These are phyloP conservation scores for Altica lythri DNA, from an alignment of 2,888 invertebrate species.

Conservation along the genomic window DNA sequence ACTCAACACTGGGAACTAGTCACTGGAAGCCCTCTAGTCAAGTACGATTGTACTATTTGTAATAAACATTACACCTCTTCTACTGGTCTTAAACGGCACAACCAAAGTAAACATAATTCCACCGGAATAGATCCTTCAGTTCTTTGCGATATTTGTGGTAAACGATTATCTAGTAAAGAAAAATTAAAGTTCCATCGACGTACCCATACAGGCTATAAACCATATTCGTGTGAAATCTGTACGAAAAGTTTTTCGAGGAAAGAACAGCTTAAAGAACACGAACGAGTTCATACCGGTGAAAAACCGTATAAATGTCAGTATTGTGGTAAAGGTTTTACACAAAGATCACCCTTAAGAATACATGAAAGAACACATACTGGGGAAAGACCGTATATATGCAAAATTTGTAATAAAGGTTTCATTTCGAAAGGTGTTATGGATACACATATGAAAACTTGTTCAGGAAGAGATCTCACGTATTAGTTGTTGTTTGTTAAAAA, in stretches of 20 bases:
- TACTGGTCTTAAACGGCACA: slow-evolving; percentile 50
- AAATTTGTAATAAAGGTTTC: slow-evolving; percentile 63
- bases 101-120: slow-evolving; percentile 57
- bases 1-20: slow-evolving; percentile 59
- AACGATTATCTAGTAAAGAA: slow-evolving; percentile 59
- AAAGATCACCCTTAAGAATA: slow-evolving; percentile 64
- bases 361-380: slow-evolving; percentile 67
- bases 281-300: slow-evolving; percentile 66
- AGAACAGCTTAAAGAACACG: slow-evolving; percentile 63
- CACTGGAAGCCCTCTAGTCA: slow-evolving; percentile 54
- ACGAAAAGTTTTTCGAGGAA: slow-evolving; percentile 64
- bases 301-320: slow-evolving; percentile 65
- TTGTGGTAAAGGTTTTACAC: slow-evolving; percentile 66
- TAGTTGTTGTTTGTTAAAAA: slow-evolving; percentile 2
- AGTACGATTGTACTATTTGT: slow-evolving; percentile 54
- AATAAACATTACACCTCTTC: slow-evolving; percentile 53
- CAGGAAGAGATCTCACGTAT: slow-evolving; percentile 14
- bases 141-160: slow-evolving; percentile 64
- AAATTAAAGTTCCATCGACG: slow-evolving; percentile 62
- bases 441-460: slow-evolving; percentile 49
- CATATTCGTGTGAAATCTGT: slow-evolving; percentile 50
- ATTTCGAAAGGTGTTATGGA: slow-evolving; percentile 51
- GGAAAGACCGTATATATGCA: slow-evolving; percentile 63
- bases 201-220: slow-evolving; percentile 62
- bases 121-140: slow-evolving; percentile 49